Conservation (phyloP, 30 jellyfish, hydroid and myxozoan species). For the Turritopsis dohrnii region DNA sequence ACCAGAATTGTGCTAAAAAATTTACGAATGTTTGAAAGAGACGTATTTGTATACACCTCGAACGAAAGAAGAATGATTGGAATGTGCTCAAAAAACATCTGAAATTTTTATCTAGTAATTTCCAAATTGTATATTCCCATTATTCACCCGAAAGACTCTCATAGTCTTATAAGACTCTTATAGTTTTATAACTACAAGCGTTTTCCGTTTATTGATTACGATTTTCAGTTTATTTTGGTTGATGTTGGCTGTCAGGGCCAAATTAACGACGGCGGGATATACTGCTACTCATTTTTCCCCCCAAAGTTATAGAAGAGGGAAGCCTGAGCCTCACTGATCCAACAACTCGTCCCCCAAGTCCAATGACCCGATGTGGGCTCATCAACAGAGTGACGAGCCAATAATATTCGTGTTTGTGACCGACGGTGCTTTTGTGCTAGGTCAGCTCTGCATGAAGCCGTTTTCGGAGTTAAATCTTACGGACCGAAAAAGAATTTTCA, state of each 20-base stretch:
- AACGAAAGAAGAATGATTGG: not conserved
- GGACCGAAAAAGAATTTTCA: constrained; percentile 18
- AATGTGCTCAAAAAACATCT: not conserved
- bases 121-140: not conserved
- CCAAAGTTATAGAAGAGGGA: not conserved
- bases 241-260: constrained; percentile 46
- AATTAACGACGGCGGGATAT: constrained; percentile 30
- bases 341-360: constrained; percentile 28
- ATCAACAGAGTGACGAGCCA: not conserved
- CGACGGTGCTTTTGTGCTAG: constrained; percentile 24
- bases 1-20: not conserved
- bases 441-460: constrained; percentile 29
- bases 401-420: constrained; percentile 24
- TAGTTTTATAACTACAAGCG: not conserved
- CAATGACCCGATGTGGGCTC: not conserved
- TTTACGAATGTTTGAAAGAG: not conserved
- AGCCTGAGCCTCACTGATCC: constrained; percentile 8
- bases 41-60: not conserved
- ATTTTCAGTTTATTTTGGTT: constrained; percentile 4
- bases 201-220: constrained; percentile 29
- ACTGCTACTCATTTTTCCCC: constrained; percentile 11
- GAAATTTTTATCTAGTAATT: not conserved
- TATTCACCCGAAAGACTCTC: not conserved
- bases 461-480: not conserved
- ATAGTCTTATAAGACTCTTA: not conserved